phyloP scores from a whole-genome alignment of 2,113 vertebrate species.

The Etheostoma spectabile region DNA sequence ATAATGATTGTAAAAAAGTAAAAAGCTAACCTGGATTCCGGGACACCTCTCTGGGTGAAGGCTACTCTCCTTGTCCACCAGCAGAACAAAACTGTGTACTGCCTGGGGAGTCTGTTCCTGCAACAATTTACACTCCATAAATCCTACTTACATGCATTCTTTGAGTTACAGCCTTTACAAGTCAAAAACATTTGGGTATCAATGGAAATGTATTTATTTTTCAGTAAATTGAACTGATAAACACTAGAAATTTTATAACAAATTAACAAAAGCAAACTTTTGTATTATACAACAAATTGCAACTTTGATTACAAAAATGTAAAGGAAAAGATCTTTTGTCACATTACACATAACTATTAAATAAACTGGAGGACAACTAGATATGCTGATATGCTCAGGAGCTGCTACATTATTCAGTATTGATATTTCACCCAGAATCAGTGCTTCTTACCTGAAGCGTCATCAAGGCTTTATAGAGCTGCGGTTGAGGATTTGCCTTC shows the following conservation, averaged over 20 bases:
- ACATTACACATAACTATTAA: background rate
- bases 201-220: background rate
- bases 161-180: background rate
- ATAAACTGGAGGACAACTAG: background rate
- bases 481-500: constrained; percentile 77
- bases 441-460: constrained; percentile 84
- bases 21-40: constrained; percentile 84
- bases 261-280: background rate
- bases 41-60: constrained; percentile 81
- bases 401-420: constrained; percentile 18
- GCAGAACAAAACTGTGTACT: constrained; percentile 83
- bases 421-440: constrained; percentile 29
- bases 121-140: constrained; percentile 24
- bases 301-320: background rate
- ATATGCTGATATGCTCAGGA: background rate
- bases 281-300: background rate
- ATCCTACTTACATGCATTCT: background rate
- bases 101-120: constrained; percentile 79
- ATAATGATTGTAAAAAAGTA: background rate
- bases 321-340: background rate
- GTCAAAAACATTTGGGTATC: background rate
- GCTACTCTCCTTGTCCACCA: constrained; percentile 86
- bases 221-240: background rate
- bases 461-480: constrained; percentile 86
- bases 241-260: background rate